Percentiles rank a stretch among this genome's conserved stretches.
phyloP scores from a whole-genome alignment of 2,797 vertebrate species.

The Scomberomorus guttatus region DNA sequence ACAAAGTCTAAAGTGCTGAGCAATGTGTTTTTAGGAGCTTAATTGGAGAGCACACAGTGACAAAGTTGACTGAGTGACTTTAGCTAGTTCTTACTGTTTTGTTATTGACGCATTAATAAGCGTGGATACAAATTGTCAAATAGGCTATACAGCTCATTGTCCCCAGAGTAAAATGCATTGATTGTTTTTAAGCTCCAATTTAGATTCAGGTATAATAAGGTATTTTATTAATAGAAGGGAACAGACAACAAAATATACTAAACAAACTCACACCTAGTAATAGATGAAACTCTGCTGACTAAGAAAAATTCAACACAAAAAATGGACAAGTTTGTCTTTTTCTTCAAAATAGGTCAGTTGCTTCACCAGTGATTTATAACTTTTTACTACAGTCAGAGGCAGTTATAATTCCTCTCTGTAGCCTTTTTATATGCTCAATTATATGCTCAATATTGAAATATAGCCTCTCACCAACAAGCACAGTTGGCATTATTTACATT shows the following conservation, averaged over 20 bases:
- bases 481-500: slow-evolving; percentile 79
- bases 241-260: slow-evolving; percentile 18
- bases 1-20: slow-evolving; percentile 75
- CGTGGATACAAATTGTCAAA: slow-evolving; percentile 37
- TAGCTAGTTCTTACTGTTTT: slow-evolving; percentile 38
- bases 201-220: slow-evolving; percentile 9
- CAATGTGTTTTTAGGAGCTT: slow-evolving; percentile 31
- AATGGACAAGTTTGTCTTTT: slow-evolving; percentile 51
- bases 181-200: background rate
- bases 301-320: slow-evolving; percentile 42
- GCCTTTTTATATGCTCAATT: slow-evolving; percentile 70
- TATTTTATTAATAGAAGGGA: slow-evolving; percentile 30
- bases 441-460: slow-evolving; percentile 73
- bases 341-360: slow-evolving; percentile 69
- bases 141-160: slow-evolving; percentile 13
- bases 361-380: slow-evolving; percentile 69
- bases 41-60: slow-evolving; percentile 46
- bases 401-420: slow-evolving; percentile 70
- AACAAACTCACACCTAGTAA: slow-evolving; percentile 20
- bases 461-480: slow-evolving; percentile 65
- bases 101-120: slow-evolving; percentile 47
- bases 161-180: background rate
- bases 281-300: slow-evolving; percentile 38
- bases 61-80: slow-evolving; percentile 54
- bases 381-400: slow-evolving; percentile 48